These are phyloP conservation scores for Otis tarda DNA, from an alignment of 2,113 vertebrate genomes.

Conservation along the genomic window DNA sequence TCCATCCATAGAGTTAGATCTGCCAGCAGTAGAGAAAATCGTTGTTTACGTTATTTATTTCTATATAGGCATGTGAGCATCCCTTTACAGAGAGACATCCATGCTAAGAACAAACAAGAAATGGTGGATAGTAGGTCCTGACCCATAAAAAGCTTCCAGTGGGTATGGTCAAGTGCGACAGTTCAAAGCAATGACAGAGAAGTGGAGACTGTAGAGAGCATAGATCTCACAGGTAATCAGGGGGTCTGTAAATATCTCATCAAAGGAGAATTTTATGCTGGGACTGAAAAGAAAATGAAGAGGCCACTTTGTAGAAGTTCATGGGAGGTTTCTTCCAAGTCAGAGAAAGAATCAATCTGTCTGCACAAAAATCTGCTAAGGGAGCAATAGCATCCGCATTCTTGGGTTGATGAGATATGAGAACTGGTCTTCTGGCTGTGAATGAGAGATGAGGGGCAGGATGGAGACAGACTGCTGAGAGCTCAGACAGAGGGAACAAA, in stretches of 20 bases:
- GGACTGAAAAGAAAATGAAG: background rate
- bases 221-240: background rate
- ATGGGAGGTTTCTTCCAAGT: background rate
- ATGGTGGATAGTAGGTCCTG: background rate
- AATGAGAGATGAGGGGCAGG: background rate
- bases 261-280: background rate
- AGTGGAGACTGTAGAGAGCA: background rate
- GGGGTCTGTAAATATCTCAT: background rate
- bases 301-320: background rate
- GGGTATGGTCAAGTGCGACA: no score
- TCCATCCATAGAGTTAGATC: background rate
- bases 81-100: background rate
- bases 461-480: conserved; percentile 13
- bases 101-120: background rate
- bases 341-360: background rate
- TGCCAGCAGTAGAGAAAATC: conserved; percentile 12
- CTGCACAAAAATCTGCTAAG: conserved; percentile 34
- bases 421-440: background rate
- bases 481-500: background rate
- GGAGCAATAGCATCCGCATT: conserved; percentile 10
- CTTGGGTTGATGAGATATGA: background rate
- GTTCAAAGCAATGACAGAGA: background rate
- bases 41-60: background rate
- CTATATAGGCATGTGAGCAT: background rate
- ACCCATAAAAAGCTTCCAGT: background rate